These are phyloP conservation scores for Neuroscelio doddi DNA, from an alignment of 2,888 invertebrate genomes.

Conservation along the genomic window DNA sequence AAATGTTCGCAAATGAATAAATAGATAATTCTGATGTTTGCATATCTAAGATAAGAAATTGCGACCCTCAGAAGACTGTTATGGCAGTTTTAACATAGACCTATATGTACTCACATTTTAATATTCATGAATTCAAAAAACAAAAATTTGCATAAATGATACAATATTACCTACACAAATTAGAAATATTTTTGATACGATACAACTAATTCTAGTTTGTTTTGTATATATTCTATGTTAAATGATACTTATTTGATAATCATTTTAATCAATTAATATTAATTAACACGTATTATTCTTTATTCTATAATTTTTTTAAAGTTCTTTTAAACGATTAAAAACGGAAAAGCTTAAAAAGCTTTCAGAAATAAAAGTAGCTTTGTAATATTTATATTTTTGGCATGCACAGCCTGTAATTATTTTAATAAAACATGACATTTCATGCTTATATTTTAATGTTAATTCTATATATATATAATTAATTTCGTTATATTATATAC, in stretches of 20 bases:
- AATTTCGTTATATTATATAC: constrained; percentile 1
- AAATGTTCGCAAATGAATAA: too few relatives aligned
- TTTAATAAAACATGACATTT: neutral
- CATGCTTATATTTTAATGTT: neutral
- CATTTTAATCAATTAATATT: neutral
- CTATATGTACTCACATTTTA: too few relatives aligned
- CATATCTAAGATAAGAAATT: too few relatives aligned
- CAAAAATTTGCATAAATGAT: too few relatives aligned
- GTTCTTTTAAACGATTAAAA: neutral
- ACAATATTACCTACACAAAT: too few relatives aligned
- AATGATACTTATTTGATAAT: neutral
- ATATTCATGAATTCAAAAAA: too few relatives aligned
- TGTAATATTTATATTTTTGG: constrained; percentile 4
- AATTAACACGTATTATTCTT: constrained; percentile 7
- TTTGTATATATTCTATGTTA: neutral
- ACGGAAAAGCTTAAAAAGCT: neutral
- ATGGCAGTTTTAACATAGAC: too few relatives aligned
- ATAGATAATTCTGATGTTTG: too few relatives aligned
- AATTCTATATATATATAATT: constrained; percentile 1
- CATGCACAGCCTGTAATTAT: constrained; percentile 2
- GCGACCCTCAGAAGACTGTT: too few relatives aligned
- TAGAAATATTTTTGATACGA: neutral
- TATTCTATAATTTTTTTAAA: neutral
- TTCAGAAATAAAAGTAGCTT: neutral
- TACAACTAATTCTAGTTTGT: neutral